Evolutionary conservation across 2,888 invertebrate genomes (phyloP).

Genomic region (Drosophila rellima): DNA sequence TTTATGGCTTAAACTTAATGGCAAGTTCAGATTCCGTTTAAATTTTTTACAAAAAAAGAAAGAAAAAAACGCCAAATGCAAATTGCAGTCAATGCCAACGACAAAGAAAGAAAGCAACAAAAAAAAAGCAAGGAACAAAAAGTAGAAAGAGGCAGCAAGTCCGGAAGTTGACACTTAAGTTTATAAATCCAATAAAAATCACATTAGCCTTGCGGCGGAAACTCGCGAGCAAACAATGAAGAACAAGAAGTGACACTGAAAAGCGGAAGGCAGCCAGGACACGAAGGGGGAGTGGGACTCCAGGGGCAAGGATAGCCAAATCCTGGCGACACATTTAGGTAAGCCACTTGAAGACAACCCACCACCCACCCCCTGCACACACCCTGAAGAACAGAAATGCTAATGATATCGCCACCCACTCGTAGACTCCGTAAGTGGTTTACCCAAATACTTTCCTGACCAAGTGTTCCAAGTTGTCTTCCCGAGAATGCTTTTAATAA

Average conservation of each 20-base stretch:
- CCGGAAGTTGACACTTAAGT: slow-evolving; percentile 76
- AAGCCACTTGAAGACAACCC: slow-evolving; percentile 53
- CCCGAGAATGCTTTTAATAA: slow-evolving; percentile 49
- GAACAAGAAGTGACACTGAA: slow-evolving; percentile 61
- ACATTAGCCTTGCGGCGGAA: slow-evolving; percentile 75
- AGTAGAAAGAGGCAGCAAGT: slow-evolving; percentile 33
- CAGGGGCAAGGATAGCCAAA: slow-evolving; percentile 31
- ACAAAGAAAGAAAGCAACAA: not conserved
- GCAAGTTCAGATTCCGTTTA: slow-evolving; percentile 47
- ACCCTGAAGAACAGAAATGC: slow-evolving; percentile 48
- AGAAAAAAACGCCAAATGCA: slow-evolving; percentile 23
- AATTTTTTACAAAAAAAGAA: slow-evolving; percentile 31
- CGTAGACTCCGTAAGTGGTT: slow-evolving; percentile 20
- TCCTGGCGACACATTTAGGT: slow-evolving; percentile 66
- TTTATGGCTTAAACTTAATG: slow-evolving; percentile 52
- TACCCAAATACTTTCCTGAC: slow-evolving; percentile 34
- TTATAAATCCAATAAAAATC: slow-evolving; percentile 81
- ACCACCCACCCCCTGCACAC: not conserved
- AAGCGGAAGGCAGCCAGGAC: slow-evolving; percentile 3
- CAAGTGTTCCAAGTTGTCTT: slow-evolving; percentile 17
- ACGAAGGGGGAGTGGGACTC: not conserved
- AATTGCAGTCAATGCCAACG: slow-evolving; percentile 45
- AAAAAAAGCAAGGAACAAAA: slow-evolving; percentile 8
- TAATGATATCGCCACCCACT: slow-evolving; percentile 56
- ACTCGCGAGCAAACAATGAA: slow-evolving; percentile 62